These are phyloP conservation scores for Pristiophorus japonicus DNA, from an alignment of 2,113 vertebrate genomes.

Conservation along the genomic window DNA sequence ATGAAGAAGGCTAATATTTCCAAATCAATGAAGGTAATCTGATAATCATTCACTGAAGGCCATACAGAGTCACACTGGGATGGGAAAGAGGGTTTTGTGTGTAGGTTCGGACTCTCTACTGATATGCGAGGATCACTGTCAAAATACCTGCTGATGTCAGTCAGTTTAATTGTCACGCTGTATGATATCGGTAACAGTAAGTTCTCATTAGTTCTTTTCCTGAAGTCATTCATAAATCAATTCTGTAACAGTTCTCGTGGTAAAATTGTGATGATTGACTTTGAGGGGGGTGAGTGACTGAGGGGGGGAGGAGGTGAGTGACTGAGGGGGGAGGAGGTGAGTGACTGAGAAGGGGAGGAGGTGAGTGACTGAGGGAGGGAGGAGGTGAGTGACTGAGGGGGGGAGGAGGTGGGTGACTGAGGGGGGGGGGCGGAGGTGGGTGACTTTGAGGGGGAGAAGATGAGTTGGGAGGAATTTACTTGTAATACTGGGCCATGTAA, in stretches of 20 bases:
- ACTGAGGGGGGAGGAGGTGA: too few species aligned
- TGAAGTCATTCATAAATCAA: not conserved
- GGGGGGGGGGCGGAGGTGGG: too few species aligned
- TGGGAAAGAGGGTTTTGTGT: constrained; percentile 38
- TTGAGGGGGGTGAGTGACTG: not conserved
- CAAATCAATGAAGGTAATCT: constrained; percentile 90
- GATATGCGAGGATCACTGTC: not conserved
- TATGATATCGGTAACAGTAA: not conserved
- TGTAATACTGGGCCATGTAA: not conserved
- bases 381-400: too few species aligned
- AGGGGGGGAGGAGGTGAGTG: not conserved
- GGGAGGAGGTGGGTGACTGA: too few species aligned
- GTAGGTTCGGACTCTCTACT: not conserved
- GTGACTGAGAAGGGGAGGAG: too few species aligned
- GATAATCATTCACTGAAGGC: constrained; percentile 56
- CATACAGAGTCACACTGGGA: constrained; percentile 42
- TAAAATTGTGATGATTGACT: not conserved
- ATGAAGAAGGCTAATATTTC: constrained; percentile 83
- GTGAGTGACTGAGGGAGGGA: too few species aligned
- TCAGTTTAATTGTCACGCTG: not conserved
- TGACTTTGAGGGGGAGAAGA: too few species aligned
- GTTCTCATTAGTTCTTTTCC: not conserved
- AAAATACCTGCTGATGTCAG: not conserved
- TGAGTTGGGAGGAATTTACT: not conserved
- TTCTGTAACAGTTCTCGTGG: not conserved